Percentiles rank a stretch among this genome's conserved stretches.
phyloP scores from a whole-genome alignment of 2,113 vertebrate species.

The Chloropsis cyanopogon region DNA sequence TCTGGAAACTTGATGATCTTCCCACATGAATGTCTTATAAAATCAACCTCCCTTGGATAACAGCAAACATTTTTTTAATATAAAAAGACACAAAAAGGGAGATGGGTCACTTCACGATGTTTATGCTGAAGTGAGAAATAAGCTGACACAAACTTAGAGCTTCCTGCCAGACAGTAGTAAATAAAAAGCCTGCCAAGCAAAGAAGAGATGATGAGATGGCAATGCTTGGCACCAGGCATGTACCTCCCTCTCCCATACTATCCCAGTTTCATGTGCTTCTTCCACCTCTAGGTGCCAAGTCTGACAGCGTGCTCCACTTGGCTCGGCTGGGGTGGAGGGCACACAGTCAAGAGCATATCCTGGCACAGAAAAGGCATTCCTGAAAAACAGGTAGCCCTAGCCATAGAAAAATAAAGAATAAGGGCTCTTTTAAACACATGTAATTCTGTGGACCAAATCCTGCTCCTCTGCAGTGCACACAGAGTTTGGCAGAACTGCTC shows the following conservation, averaged over 20 bases:
- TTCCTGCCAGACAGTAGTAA: neutral
- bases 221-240: neutral
- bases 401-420: neutral
- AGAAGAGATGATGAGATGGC: neutral
- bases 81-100: neutral
- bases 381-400: neutral
- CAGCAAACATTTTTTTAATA: neutral
- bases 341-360: neutral
- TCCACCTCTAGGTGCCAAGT: neutral
- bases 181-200: conserved; percentile 2
- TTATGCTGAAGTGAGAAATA: neutral
- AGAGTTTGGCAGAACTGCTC: neutral
- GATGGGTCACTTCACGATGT: neutral
- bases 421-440: neutral
- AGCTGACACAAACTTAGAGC: neutral
- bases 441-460: neutral
- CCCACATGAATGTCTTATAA: neutral
- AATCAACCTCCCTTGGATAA: neutral
- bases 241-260: neutral
- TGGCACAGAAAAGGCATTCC: neutral
- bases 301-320: neutral
- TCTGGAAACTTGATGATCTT: neutral
- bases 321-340: neutral
- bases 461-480: fast-evolving
- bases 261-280: neutral